phyloP scores from a whole-genome alignment of 2,797 vertebrate species.

The Cyclura pinguis region DNA sequence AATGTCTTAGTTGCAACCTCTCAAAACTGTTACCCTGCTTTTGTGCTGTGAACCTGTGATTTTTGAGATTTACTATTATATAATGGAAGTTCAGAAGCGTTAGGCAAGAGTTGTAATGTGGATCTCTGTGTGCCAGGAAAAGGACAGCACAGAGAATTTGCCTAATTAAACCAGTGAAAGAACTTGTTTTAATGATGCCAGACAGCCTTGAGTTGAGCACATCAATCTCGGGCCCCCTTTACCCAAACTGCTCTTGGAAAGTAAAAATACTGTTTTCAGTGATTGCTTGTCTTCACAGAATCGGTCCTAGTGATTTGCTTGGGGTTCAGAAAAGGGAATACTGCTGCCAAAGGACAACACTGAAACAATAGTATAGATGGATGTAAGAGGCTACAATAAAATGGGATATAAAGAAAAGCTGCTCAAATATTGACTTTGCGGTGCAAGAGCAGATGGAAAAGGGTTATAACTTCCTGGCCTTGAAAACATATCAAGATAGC shows the following conservation, averaged over 20 bases:
- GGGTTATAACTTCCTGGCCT: background rate
- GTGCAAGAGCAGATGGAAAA: background rate
- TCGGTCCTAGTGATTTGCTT: background rate
- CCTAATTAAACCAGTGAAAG: slow-evolving; percentile 35
- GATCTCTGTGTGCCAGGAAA: background rate
- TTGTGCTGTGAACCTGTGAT: background rate
- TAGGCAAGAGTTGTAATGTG: background rate
- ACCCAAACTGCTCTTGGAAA: background rate
- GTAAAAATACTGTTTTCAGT: background rate
- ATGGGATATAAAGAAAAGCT: background rate
- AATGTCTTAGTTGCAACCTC: background rate
- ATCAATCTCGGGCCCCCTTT: background rate
- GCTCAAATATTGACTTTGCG: background rate
- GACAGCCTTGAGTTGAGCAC: background rate
- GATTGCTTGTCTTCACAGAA: background rate
- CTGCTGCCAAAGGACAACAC: background rate
- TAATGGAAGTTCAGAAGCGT: slow-evolving; percentile 15
- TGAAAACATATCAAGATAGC: background rate
- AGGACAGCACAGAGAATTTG: background rate
- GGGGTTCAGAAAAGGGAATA: background rate
- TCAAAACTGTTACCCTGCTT: background rate
- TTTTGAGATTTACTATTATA: background rate
- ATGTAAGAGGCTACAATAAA: background rate
- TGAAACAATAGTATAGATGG: background rate
- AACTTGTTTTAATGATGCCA: background rate